These are phyloP conservation scores for Pterocles gutturalis DNA, from an alignment of 2,113 vertebrate species.

Conservation along the genomic window DNA sequence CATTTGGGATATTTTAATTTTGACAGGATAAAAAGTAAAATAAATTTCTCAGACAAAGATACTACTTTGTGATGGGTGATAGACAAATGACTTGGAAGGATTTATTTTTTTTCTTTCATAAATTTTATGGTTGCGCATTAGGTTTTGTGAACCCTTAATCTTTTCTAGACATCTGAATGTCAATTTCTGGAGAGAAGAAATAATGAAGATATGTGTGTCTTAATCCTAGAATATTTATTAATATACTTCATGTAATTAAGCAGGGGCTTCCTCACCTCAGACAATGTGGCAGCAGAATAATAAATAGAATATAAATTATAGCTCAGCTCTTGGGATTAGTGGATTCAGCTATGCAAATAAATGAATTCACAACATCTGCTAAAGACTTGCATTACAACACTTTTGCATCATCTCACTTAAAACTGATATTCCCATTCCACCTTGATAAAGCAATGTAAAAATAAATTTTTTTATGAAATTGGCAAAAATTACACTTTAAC, in stretches of 20 bases:
- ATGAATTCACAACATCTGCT: slow-evolving; percentile 45
- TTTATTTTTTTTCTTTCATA: background rate
- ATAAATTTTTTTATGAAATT: slow-evolving; percentile 8
- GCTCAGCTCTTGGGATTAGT: slow-evolving; percentile 31
- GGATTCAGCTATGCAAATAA: slow-evolving; percentile 14
- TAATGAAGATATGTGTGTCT: background rate
- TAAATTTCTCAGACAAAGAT: background rate
- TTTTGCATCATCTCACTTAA: slow-evolving; percentile 2
- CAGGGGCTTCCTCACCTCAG: background rate
- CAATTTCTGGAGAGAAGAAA: background rate
- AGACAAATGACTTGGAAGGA: background rate
- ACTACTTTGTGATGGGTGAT: background rate
- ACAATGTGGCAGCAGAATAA: slow-evolving; percentile 13
- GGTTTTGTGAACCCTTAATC: background rate
- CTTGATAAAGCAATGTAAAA: background rate
- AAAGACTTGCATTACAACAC: slow-evolving; percentile 50
- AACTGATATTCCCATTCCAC: background rate
- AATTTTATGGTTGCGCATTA: background rate
- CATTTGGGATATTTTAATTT: background rate
- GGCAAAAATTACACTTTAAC: background rate
- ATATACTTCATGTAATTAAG: slow-evolving; percentile 13
- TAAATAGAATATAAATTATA: slow-evolving; percentile 43
- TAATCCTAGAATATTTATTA: slow-evolving; percentile 11
- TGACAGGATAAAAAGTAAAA: background rate
- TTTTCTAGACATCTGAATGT: background rate